Percentiles rank a stretch among this genome's conserved stretches.
phyloP scores from a whole-genome alignment of 2,797 vertebrate species.

The Sandelia bainsii region DNA sequence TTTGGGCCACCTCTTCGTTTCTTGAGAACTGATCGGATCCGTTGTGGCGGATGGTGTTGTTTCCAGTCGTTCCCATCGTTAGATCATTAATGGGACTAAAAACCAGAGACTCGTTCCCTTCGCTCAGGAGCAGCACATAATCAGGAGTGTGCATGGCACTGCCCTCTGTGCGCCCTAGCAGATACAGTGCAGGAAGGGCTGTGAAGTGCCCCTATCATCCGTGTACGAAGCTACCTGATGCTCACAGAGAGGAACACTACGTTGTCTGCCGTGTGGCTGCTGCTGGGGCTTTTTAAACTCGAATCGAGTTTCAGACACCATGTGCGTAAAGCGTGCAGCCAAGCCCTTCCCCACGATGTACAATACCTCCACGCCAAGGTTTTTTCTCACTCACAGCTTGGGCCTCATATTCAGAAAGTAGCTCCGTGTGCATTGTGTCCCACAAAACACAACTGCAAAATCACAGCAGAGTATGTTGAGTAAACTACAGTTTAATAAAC shows the following conservation, averaged over 20 bases:
- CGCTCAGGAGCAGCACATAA: conserved; percentile 55
- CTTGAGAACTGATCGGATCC: conserved; percentile 81
- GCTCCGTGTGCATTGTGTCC: not conserved
- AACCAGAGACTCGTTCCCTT: conserved; percentile 55
- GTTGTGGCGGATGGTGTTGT: conserved; percentile 59
- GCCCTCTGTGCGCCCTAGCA: conserved; percentile 63
- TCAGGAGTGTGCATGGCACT: conserved; percentile 75
- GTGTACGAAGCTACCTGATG: conserved; percentile 61
- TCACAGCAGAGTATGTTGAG: not conserved
- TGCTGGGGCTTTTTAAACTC: conserved; percentile 69
- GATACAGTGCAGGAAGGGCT: conserved; percentile 56
- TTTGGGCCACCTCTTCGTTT: conserved; percentile 93
- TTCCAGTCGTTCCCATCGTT: conserved; percentile 62
- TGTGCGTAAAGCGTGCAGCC: conserved; percentile 55
- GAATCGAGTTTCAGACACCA: conserved; percentile 65
- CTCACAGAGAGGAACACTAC: conserved; percentile 2
- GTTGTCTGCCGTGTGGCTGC: conserved; percentile 48
- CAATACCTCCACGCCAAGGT: conserved; percentile 12
- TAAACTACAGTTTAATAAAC: not conserved
- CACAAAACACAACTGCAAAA: not conserved
- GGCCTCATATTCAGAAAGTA: conserved; percentile 1
- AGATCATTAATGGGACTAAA: conserved; percentile 28
- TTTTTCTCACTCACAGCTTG: not conserved
- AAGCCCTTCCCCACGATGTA: conserved; percentile 3
- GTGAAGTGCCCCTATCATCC: conserved; percentile 44